Conservation (phyloP, 2,797 vertebrate genomes). For the Onychomys arenicola region DNA sequence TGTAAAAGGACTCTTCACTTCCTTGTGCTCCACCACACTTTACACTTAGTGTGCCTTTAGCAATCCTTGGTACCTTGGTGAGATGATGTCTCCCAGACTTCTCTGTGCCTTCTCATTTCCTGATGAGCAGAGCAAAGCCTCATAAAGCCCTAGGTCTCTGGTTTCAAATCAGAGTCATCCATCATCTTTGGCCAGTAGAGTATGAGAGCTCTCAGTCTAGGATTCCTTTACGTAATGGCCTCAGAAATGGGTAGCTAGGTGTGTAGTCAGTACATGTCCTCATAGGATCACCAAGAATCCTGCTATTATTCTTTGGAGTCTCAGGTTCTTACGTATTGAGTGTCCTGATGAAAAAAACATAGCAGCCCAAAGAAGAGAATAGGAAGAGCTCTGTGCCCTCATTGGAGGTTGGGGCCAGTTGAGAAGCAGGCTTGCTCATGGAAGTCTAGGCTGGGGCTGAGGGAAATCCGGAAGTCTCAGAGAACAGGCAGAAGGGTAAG, state of each 20-base stretch:
- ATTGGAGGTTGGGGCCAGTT: neutral
- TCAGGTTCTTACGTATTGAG: neutral
- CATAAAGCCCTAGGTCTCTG: neutral
- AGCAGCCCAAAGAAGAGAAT: neutral
- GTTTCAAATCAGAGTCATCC: neutral
- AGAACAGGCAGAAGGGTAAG: neutral
- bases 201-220: neutral
- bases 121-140: neutral
- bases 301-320: neutral
- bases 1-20: neutral
- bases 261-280: neutral
- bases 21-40: neutral
- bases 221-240: neutral
- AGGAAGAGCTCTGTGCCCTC: neutral
- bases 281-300: neutral
- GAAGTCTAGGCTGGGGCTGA: neutral
- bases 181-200: neutral
- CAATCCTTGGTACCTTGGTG: neutral
- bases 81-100: neutral
- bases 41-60: neutral
- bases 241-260: neutral
- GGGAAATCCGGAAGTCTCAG: neutral
- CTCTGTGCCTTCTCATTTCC: neutral
- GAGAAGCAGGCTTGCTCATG: neutral
- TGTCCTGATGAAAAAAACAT: neutral